Conservation (phyloP, 2,797 vertebrate species). For the Arctocebus calabarensis region DNA sequence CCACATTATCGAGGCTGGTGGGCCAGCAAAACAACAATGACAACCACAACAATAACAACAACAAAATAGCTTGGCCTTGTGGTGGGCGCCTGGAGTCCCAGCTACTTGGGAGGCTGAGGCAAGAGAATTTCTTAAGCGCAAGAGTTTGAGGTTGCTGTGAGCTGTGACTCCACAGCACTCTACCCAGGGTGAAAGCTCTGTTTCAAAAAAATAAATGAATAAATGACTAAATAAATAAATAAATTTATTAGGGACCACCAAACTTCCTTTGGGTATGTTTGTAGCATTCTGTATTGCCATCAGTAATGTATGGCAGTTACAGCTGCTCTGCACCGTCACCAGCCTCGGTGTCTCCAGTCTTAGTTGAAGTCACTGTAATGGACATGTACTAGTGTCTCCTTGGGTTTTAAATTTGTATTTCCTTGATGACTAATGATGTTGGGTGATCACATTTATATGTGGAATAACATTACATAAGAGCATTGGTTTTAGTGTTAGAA, state of each 20-base stretch:
- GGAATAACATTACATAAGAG: not conserved
- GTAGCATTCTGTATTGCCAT: not conserved
- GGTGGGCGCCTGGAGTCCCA: no score
- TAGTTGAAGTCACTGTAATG: not conserved
- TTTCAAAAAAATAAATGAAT: no score
- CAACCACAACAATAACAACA: no score
- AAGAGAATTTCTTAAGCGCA: no score
- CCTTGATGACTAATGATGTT: not conserved
- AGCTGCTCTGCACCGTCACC: not conserved
- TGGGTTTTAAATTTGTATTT: conserved; percentile 49
- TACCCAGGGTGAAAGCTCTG: no score
- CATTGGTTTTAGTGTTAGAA: not conserved
- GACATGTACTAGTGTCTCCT: not conserved
- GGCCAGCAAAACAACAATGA: no score
- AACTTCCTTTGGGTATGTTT: not conserved
- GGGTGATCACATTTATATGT: not conserved
- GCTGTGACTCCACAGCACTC: no score
- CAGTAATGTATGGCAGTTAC: not conserved
- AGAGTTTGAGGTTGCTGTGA: no score
- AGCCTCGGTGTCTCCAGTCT: not conserved
- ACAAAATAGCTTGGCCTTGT: no score
- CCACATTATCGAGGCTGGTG: no score
- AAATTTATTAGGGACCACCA: not conserved
- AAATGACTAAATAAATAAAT: not conserved
- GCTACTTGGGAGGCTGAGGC: no score